These are phyloP conservation scores for Agonopterix heracliana DNA, from an alignment of 2,888 invertebrate species.

Conservation along the genomic window DNA sequence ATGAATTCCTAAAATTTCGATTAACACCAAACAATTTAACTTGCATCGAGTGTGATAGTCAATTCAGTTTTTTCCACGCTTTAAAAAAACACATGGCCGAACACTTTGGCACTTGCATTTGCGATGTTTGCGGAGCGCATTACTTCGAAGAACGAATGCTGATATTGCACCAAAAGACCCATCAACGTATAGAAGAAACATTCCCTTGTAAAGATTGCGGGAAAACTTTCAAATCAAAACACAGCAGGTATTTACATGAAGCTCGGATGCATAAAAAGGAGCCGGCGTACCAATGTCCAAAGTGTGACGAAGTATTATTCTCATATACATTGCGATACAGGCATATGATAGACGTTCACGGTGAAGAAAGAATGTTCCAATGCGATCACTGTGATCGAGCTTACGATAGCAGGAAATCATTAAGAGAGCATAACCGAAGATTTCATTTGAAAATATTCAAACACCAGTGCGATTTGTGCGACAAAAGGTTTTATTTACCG, in stretches of 20 bases:
- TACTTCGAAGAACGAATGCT: conserved; percentile 67
- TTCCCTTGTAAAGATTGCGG: conserved; percentile 69
- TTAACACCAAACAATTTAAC: conserved; percentile 37
- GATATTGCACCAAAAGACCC: conserved; percentile 51
- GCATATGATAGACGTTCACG: conserved; percentile 58
- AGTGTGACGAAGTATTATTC: conserved; percentile 56
- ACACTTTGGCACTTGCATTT: conserved; percentile 58
- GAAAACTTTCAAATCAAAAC: conserved; percentile 58
- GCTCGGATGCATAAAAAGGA: conserved; percentile 53
- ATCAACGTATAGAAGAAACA: conserved; percentile 51
- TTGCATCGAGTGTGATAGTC: conserved; percentile 37
- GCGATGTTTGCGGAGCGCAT: conserved; percentile 61
- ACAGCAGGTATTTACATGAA: conserved; percentile 52
- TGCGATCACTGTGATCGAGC: conserved; percentile 57
- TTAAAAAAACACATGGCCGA: conserved; percentile 65
- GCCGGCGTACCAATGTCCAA: conserved; percentile 56
- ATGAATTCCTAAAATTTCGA: conserved; percentile 44
- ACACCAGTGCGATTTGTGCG: conserved; percentile 72
- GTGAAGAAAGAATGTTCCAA: conserved; percentile 46
- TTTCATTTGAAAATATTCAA: conserved; percentile 56
- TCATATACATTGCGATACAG: conserved; percentile 44
- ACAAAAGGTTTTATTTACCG: conserved; percentile 67
- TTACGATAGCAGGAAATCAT: conserved; percentile 57
- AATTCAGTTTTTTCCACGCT: conserved; percentile 53
- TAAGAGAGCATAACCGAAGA: conserved; percentile 55